Conservation (phyloP, 2,113 vertebrate species). For the mouse (Mus musculus) region DNA sequence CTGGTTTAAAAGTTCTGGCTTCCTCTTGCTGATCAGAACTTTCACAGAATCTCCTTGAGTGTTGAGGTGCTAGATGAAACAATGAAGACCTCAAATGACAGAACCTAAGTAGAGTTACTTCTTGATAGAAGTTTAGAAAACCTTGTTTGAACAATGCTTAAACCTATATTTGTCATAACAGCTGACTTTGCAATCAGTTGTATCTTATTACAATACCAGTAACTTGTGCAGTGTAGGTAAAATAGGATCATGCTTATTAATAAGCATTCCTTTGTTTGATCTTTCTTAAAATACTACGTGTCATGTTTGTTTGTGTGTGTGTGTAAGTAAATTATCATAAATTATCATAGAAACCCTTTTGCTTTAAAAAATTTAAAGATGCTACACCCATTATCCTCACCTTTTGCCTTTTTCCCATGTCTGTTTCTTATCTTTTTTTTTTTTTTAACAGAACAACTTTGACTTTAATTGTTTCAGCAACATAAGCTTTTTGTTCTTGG, state of each 20-base stretch:
- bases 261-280: conserved; percentile 81
- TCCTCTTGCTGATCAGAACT: conserved; percentile 58
- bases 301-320: conserved; percentile 16
- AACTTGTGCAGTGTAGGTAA: conserved; percentile 81
- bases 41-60: conserved; percentile 82
- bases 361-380: conserved; percentile 78
- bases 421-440: conserved; percentile 77
- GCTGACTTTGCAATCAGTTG: conserved; percentile 87
- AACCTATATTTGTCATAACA: conserved; percentile 88
- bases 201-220: conserved; percentile 83
- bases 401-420: conserved; percentile 75
- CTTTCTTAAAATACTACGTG: conserved; percentile 77
- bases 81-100: conserved; percentile 84
- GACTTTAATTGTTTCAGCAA: conserved; percentile 78
- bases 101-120: conserved; percentile 85
- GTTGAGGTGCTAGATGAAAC: conserved; percentile 79
- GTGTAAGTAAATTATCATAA: conserved; percentile 75
- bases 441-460: conserved; percentile 55
- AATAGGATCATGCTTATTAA: conserved; percentile 80
- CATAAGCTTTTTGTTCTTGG: conserved; percentile 77
- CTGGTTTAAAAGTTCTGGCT: conserved; percentile 58
- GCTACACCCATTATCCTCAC: conserved; percentile 67
- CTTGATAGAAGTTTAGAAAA: conserved; percentile 86
- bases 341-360: conserved; percentile 75
- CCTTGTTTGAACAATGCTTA: conserved; percentile 85